Conservation (phyloP, 1,140 invertebrate species). For the Drosophila lini region DNA sequence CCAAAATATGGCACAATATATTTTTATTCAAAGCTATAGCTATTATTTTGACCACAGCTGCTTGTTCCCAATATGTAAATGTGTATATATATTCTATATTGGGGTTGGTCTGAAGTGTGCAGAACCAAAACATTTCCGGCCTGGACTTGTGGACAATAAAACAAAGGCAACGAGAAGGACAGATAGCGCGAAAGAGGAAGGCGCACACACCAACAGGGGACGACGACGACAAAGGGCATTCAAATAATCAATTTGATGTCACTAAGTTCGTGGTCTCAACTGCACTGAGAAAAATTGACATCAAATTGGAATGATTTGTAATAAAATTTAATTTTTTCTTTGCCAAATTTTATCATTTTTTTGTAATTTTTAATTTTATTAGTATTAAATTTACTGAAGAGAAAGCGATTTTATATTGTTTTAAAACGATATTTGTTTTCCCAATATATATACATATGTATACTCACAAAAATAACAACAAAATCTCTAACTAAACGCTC, state of each 20-base stretch:
- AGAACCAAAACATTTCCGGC: conserved; percentile 70
- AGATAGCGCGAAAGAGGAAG: conserved; percentile 14
- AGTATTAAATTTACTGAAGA: too few species aligned
- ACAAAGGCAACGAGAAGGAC: conserved; percentile 31
- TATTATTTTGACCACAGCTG: conserved; percentile 6
- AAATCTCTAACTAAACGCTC: too few species aligned
- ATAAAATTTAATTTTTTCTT: not conserved
- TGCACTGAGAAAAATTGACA: not conserved
- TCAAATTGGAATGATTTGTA: not conserved
- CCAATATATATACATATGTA: too few species aligned
- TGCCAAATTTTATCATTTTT: too few species aligned
- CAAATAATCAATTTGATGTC: conserved; percentile 65
- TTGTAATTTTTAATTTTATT: too few species aligned
- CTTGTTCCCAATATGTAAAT: not conserved
- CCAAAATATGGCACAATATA: not conserved
- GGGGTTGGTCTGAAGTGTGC: conserved; percentile 47
- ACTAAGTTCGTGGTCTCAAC: conserved; percentile 39
- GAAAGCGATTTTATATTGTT: too few species aligned
- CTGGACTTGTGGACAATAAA: conserved; percentile 55
- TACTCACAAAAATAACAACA: too few species aligned
- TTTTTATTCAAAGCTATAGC: not conserved
- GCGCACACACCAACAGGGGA: not conserved
- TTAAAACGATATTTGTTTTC: too few species aligned
- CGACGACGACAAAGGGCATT: conserved; percentile 19
- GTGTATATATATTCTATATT: conserved; percentile 19